Percentiles rank a stretch among this genome's conserved stretches.
Evolutionary conservation across 2,888 invertebrate species (phyloP).

Genomic region (Erynnis tages): DNA sequence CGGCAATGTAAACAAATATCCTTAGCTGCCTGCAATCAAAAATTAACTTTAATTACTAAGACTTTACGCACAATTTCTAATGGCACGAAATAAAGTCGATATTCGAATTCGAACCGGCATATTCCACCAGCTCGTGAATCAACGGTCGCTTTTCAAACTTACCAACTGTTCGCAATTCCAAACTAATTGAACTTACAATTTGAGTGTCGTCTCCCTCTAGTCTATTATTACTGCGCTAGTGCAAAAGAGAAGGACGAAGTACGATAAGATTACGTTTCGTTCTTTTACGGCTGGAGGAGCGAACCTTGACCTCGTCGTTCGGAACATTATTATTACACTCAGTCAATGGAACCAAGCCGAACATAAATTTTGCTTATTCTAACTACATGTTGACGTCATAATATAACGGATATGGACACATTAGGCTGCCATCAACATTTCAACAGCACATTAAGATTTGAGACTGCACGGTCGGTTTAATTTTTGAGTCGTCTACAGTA

Average conservation of each 20-base stretch:
- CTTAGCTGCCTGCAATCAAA: background rate
- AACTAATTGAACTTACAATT: conserved; percentile 22
- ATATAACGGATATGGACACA: background rate
- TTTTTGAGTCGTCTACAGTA: background rate
- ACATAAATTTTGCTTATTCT: background rate
- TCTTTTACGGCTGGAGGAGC: conserved; percentile 39
- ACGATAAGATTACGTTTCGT: conserved; percentile 22
- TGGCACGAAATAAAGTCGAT: background rate
- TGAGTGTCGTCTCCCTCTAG: conserved; percentile 3
- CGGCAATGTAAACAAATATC: conserved; percentile 24
- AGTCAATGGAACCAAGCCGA: conserved; percentile 15
- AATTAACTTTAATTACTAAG: background rate
- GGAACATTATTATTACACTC: conserved; percentile 31
- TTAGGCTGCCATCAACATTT: conserved; percentile 1
- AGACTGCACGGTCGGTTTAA: background rate
- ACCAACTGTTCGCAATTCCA: conserved; percentile 18
- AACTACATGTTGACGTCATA: conserved; percentile 6
- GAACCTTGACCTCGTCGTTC: conserved; percentile 68
- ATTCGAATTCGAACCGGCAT: conserved; percentile 2
- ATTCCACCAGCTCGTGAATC: conserved; percentile 2
- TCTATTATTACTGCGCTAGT: background rate
- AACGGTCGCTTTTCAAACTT: conserved; percentile 22
- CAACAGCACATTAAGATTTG: background rate
- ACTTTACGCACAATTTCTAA: background rate
- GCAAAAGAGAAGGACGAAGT: background rate